Evolutionary conservation across 2,888 invertebrate species (phyloP), one percentile per base, ranked within the genome.

Genomic region (Endotricha flammealis): DNA sequence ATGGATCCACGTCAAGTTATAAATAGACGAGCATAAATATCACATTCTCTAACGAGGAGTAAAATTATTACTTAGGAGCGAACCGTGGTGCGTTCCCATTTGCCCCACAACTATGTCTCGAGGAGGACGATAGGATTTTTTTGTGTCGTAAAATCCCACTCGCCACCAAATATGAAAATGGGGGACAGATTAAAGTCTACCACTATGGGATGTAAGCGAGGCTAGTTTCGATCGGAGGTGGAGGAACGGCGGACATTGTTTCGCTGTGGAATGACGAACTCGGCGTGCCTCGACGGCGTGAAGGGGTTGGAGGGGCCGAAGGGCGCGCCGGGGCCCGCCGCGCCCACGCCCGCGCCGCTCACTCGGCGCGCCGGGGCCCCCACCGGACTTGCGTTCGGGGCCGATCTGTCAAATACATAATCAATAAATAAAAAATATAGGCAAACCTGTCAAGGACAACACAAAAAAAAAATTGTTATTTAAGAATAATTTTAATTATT

Each of bases 191-290:
- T n/a, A n/a, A n/a, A n/a, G n/a, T n/a, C n/a, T n/a, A n/a, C n/a
- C n/a, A n/a, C n/a, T n/a, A n/a, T n/a, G n/a, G n/a, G n/a, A n/a
- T n/a, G n/a, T n/a, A 31, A 27, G 24, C 11, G 17, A 22, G 29
- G 31, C 39, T 57, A 64, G 48, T 58, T 66, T 42, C 63, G 61
- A 39, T 70, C 72, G 4, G 71, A 73, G 30, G 77, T 65, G 40
- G 81, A 74, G 41, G 74, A 66, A 12, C 78, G 68, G 24, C 78
- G 64, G 14, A 58, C 22, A 50, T 44, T 65, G 53, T 52, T 67
- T n/a, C 86, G 63, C 48, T 81, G 82, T 28, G 87, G 87, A 40
- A 87, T 87, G 46, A 87, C 79, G 61, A 87, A 87, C 57, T 85
- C 83, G 0, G 86, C 63, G 57, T 77, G 75, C 2, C 76, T 66